Base-by-base conservation (phyloP, 1,140 invertebrate genomes). In the Paraescarpia echinospica region DNA sequence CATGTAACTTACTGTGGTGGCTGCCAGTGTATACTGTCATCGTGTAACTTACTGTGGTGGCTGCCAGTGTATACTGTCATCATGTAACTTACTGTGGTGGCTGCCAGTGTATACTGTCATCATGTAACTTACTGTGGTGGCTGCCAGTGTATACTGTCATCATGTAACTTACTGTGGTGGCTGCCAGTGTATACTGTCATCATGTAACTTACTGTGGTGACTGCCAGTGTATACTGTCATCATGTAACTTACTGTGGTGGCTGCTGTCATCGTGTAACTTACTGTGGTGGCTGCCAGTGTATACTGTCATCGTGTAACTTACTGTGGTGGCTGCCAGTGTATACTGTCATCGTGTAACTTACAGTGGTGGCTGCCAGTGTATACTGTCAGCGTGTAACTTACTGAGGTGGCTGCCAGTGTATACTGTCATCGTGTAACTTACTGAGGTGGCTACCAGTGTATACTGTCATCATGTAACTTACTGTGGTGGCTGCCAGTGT, bases 221-320 rank as follows among this genome's bases (percentile, higher is more conserved):
- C n/a, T n/a, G n/a, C n/a, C n/a, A n/a, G n/a, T n/a, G n/a, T n/a
- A n/a, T n/a, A n/a, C n/a, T n/a, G n/a, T n/a, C n/a, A n/a, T n/a
- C n/a, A n/a, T 94, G 96, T 95, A 59, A 96, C 96, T 94, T 96
- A 96, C 94, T 95, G 94, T n/a, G 94, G 94, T 33, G 95, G 93
- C 91, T 95, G n/a, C n/a, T n/a, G n/a, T n/a, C n/a, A n/a, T n/a
- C n/a, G n/a, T 94, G 96, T 95, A 59, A 96, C 96, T 94, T 96
- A 96, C 94, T 95, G 94, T n/a, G 94, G 94, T 33, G 95, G n/a
- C 8, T 18, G 91, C 48, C 33, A 91, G 0, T 48, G 34, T 91
- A 41, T 6, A 33, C 9, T 22, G 91, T 89, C 91, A 4, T 51
- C 89, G 95, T n/a, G n/a, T n/a, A n/a, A n/a, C n/a, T n/a, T n/a